Percentiles rank a stretch among this genome's conserved stretches.
Evolutionary conservation across 2,797 vertebrate species (phyloP).

Genomic region (Tiaroga cobitis): DNA sequence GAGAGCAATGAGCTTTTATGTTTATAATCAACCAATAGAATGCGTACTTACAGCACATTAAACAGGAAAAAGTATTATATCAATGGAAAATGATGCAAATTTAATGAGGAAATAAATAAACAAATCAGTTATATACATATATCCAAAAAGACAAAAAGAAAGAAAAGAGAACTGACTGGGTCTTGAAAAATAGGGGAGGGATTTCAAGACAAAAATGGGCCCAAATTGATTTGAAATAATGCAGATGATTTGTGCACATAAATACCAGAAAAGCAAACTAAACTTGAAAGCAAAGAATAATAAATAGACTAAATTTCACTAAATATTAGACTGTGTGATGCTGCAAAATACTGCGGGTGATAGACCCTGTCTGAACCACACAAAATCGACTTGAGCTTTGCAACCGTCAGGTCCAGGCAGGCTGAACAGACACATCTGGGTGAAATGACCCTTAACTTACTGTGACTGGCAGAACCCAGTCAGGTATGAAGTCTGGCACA

Average conservation of each 20-base stretch:
- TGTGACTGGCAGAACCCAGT: constrained; percentile 9
- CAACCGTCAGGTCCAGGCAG: not conserved
- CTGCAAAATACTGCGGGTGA: not conserved
- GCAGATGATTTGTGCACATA: not conserved
- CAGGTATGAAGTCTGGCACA: constrained; percentile 1
- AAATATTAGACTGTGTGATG: not conserved
- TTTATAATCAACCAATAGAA: no score
- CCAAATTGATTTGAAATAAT: not conserved
- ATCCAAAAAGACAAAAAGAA: not conserved
- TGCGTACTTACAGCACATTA: not conserved
- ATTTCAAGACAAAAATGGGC: not conserved
- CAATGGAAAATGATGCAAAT: not conserved
- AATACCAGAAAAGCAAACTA: not conserved
- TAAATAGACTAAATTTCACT: not conserved
- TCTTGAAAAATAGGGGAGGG: not conserved
- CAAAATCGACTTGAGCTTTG: not conserved
- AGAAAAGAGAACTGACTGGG: not conserved
- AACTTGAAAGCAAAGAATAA: not conserved
- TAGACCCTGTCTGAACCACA: not conserved
- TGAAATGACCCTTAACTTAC: constrained; percentile 20
- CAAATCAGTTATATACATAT: not conserved
- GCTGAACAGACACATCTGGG: not conserved
- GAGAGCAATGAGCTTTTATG: not conserved
- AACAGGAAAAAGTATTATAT: not conserved
- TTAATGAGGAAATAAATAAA: not conserved